phyloP scores from a whole-genome alignment of 2,113 vertebrate genomes.

The Planiliza haematocheilus region DNA sequence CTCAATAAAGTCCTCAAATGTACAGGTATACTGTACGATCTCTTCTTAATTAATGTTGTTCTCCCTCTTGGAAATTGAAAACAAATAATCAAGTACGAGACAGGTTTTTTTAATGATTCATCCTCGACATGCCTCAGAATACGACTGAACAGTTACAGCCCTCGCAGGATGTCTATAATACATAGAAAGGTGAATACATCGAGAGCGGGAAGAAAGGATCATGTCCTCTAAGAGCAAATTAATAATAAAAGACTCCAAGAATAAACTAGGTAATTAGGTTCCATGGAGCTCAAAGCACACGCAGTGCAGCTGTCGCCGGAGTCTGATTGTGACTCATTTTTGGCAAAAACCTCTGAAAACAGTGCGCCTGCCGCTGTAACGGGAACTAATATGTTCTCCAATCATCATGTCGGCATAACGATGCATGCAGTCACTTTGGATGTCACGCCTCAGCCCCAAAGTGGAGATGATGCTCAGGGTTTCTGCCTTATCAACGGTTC shows the following conservation, averaged over 20 bases:
- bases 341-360: conserved; percentile 28
- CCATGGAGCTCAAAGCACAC: conserved; percentile 56
- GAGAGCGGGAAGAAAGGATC: conserved; percentile 28
- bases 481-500: conserved; percentile 54
- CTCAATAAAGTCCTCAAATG: too few species aligned
- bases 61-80: neutral
- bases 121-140: conserved; percentile 7
- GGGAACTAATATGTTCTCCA: conserved; percentile 32
- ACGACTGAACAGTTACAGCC: conserved; percentile 17
- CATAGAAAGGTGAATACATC: conserved; percentile 38
- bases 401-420: conserved; percentile 35
- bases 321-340: conserved; percentile 55
- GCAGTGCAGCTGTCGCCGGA: conserved; percentile 10
- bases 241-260: conserved; percentile 70
- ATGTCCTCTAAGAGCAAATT: conserved; percentile 62
- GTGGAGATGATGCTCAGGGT: conserved; percentile 59
- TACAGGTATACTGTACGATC: neutral
- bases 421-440: conserved; percentile 46
- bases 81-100: too few species aligned
- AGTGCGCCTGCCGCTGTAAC: conserved; percentile 4
- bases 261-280: conserved; percentile 75
- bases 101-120: too few species aligned
- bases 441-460: conserved; percentile 59
- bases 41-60: neutral
- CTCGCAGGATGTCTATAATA: neutral